Evolutionary conservation across 2,888 invertebrate species (phyloP).

Genomic region (Margaritifera margaritifera): DNA sequence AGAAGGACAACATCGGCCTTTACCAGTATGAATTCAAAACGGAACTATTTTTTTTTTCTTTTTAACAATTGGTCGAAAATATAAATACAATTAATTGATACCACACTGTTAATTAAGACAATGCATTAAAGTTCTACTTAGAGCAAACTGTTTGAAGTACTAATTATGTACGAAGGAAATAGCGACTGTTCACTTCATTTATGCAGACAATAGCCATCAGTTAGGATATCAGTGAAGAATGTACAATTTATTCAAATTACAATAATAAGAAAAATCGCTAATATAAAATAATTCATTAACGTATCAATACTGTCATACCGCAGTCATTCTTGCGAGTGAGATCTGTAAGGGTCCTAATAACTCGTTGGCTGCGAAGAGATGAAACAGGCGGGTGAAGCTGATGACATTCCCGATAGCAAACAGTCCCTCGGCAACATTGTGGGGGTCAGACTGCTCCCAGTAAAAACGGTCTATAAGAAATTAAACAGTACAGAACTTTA

Average conservation of each 20-base stretch:
- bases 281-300: background rate
- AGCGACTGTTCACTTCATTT: too few relatives aligned
- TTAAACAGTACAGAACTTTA: too few relatives aligned
- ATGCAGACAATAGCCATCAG: too few relatives aligned
- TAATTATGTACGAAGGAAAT: too few relatives aligned
- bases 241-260: background rate
- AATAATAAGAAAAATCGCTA: background rate
- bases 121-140: too few relatives aligned
- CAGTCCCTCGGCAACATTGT: background rate
- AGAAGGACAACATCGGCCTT: too few relatives aligned
- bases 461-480: background rate
- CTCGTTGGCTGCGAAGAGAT: background rate
- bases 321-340: background rate
- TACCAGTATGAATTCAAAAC: too few relatives aligned
- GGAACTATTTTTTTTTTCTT: too few relatives aligned
- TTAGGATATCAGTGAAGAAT: background rate
- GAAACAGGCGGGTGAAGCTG: background rate
- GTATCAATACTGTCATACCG: background rate
- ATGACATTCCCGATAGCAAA: background rate
- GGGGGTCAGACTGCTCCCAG: background rate
- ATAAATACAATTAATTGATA: too few relatives aligned
- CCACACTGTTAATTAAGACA: too few relatives aligned
- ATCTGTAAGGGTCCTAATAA: background rate
- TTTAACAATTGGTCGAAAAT: too few relatives aligned
- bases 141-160: too few relatives aligned